Percentiles rank a stretch among this genome's conserved stretches.
phyloP scores from a whole-genome alignment of 2,888 invertebrate species.

The Alloscopus bannaensis region DNA sequence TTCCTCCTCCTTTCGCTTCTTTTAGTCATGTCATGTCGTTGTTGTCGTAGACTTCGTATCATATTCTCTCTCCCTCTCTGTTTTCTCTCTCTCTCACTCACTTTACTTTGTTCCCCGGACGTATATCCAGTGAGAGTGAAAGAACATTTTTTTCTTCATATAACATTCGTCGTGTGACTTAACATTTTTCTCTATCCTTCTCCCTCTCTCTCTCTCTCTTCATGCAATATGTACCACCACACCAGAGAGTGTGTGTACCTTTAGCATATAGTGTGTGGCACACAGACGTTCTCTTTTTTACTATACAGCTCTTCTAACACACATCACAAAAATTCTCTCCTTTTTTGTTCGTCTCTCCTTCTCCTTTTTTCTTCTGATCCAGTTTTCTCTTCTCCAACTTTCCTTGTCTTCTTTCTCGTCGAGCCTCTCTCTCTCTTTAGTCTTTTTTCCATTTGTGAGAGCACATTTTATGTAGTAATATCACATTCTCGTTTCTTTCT shows the following conservation, averaged over 20 bases:
- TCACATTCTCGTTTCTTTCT: slow-evolving; percentile 25
- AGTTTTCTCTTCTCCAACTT: slow-evolving; percentile 34
- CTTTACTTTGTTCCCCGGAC: slow-evolving; percentile 27
- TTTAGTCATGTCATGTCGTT: slow-evolving; percentile 47
- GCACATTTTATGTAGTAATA: slow-evolving; percentile 34
- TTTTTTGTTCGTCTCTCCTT: slow-evolving; percentile 9
- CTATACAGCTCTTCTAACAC: neutral
- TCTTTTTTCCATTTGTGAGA: slow-evolving; percentile 23
- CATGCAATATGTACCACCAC: slow-evolving; percentile 32
- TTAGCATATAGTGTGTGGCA: neutral
- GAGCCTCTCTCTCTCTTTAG: neutral
- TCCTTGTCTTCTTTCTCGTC: slow-evolving; percentile 34
- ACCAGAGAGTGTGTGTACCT: neutral
- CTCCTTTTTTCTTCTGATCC: slow-evolving; percentile 18
- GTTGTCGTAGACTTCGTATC: slow-evolving; percentile 31
- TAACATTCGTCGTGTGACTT: neutral
- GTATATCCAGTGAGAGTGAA: slow-evolving; percentile 24
- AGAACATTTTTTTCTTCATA: slow-evolving; percentile 1
- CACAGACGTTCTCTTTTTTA: neutral
- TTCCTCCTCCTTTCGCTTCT: slow-evolving; percentile 10
- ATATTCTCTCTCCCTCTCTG: slow-evolving; percentile 12
- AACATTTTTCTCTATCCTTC: neutral
- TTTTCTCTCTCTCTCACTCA: no score
- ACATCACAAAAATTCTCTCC: neutral
- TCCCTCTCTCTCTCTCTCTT: slow-evolving; percentile 11